A percentile compares a stretch with the other conserved stretches of the same genome.
These are phyloP conservation scores for Eilema sororculum DNA, from an alignment of 2,888 invertebrate genomes.

Conservation along the genomic window DNA sequence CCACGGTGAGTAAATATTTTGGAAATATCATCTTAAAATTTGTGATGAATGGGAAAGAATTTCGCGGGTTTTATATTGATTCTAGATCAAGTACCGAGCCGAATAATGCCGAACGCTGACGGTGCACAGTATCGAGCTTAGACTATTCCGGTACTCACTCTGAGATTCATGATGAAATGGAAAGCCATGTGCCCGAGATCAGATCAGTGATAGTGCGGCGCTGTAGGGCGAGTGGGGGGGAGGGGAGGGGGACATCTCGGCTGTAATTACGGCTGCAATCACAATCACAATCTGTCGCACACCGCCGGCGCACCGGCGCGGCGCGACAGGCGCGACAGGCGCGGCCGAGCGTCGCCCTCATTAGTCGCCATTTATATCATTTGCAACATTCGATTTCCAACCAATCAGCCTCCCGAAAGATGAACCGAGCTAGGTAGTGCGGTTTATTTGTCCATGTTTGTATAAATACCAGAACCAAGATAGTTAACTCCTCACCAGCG, in stretches of 20 bases:
- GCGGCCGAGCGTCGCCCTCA: neutral
- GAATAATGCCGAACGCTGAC: neutral
- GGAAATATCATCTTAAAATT: constrained; percentile 24
- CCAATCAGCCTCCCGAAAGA: neutral
- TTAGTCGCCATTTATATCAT: neutral
- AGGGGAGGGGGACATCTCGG: neutral
- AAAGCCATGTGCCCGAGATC: neutral
- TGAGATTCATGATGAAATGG: neutral
- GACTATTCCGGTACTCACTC: neutral
- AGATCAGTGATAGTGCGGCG: neutral
- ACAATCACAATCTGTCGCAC: constrained; percentile 21
- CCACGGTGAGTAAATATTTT: constrained; percentile 30
- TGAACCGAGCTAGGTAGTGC: neutral
- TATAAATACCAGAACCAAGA: too few relatives aligned
- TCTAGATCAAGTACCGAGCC: neutral
- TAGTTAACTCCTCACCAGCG: neutral
- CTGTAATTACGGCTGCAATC: constrained; percentile 48
- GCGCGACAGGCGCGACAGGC: neutral
- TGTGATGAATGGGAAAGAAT: constrained; percentile 7
- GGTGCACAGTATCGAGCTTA: neutral
- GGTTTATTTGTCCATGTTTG: neutral
- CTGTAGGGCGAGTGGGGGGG: neutral
- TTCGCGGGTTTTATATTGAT: too few relatives aligned
- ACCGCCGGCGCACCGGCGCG: neutral
- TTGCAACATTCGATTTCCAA: neutral